phyloP scores from a whole-genome alignment of 2,113 vertebrate genomes.

The Macquaria ambigua region DNA sequence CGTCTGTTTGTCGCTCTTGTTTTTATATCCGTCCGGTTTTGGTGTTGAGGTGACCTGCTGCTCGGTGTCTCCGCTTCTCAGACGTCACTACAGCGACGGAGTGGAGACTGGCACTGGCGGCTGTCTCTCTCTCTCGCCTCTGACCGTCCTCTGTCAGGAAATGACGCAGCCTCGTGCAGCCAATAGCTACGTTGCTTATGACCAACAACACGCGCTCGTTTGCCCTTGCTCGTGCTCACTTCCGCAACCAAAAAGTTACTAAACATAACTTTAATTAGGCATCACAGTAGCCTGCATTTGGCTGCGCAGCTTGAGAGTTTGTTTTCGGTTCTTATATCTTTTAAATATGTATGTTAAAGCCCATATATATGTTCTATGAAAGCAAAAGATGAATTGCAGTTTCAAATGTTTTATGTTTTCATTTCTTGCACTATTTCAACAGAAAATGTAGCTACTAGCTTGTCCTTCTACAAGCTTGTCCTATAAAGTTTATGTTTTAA shows the following conservation, averaged over 20 bases:
- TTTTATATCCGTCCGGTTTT: not conserved
- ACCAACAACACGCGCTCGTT: conserved; percentile 48
- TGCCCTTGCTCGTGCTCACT: not conserved
- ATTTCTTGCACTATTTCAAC: not conserved
- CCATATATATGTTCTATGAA: too few relatives aligned
- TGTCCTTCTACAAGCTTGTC: not conserved
- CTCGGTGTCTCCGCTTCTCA: conserved; percentile 21
- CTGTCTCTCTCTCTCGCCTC: conserved; percentile 3
- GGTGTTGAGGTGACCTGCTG: not conserved
- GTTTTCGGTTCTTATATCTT: not conserved
- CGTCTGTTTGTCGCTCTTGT: not conserved
- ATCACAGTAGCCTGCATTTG: not conserved
- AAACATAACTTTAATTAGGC: conserved; percentile 30
- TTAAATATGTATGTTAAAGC: not conserved
- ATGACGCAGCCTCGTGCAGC: conserved; percentile 74
- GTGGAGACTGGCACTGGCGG: conserved; percentile 25
- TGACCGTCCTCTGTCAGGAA: conserved; percentile 73
- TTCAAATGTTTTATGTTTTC: not conserved
- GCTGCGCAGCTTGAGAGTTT: too few relatives aligned
- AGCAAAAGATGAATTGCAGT: not conserved
- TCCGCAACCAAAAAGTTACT: not conserved
- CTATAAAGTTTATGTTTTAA: not conserved
- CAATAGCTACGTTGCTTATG: conserved; percentile 45
- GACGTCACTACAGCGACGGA: conserved; percentile 53
- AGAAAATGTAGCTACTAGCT: too few relatives aligned